Evolutionary conservation across 2,113 vertebrate genomes (phyloP).

Genomic region (Pelusios castaneus): DNA sequence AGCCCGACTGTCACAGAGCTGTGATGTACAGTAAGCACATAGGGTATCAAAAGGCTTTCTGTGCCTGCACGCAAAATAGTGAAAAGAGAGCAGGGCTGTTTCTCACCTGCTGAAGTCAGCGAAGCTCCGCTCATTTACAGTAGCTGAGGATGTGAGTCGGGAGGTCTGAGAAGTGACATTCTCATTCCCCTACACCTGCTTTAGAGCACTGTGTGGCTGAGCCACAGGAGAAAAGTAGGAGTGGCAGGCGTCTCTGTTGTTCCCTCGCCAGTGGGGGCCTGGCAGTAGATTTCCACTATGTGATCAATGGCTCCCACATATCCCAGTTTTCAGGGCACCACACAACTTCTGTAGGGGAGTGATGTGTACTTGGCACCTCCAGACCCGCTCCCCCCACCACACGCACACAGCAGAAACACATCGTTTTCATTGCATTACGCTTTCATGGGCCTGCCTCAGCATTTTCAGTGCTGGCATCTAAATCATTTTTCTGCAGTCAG

Average conservation of each 20-base stretch:
- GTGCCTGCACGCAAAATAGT: rapidly evolving
- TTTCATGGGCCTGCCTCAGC: rapidly evolving
- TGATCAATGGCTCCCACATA: not conserved
- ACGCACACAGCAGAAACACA: not conserved
- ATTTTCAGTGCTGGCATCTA: not conserved
- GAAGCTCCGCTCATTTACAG: rapidly evolving
- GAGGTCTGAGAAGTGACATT: not conserved
- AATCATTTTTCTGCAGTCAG: slow-evolving; percentile 20
- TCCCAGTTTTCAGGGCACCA: not conserved
- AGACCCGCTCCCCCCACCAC: not conserved
- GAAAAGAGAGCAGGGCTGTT: not conserved
- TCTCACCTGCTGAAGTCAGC: rapidly evolving
- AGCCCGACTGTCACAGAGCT: rapidly evolving
- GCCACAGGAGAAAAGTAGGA: rapidly evolving
- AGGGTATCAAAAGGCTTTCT: not conserved
- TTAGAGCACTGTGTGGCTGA: rapidly evolving
- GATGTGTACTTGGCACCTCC: not conserved
- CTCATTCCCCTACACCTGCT: rapidly evolving
- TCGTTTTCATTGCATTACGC: not conserved
- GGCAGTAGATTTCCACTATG: rapidly evolving
- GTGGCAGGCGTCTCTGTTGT: rapidly evolving
- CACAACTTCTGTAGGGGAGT: not conserved
- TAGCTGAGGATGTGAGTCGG: not conserved
- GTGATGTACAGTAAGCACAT: not conserved
- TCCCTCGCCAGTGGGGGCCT: not conserved